Evolutionary conservation across 1,140 invertebrate species (phyloP).

Genomic region (Drosophila lowei): DNA sequence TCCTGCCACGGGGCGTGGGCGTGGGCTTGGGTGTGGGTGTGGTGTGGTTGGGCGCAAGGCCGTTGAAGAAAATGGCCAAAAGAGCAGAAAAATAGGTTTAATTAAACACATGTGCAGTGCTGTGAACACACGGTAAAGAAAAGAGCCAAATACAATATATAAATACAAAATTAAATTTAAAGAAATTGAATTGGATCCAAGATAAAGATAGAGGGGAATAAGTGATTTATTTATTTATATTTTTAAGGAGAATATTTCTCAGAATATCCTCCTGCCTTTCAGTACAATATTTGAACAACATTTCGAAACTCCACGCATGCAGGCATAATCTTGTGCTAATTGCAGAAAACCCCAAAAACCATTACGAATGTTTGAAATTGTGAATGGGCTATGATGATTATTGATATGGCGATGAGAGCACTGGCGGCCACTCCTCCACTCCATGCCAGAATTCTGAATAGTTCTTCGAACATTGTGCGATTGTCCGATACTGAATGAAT

Average conservation of each 20-base stretch:
- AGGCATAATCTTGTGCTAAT: too few species aligned
- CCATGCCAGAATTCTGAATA: conserved; percentile 7
- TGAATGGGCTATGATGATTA: too few species aligned
- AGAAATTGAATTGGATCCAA: neutral
- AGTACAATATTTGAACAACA: too few species aligned
- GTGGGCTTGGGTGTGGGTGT: neutral
- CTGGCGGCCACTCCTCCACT: too few species aligned
- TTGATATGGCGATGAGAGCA: too few species aligned
- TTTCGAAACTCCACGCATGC: too few species aligned
- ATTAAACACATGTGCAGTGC: conserved; percentile 27
- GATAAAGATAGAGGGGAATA: too few species aligned
- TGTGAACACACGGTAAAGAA: neutral
- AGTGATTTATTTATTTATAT: too few species aligned
- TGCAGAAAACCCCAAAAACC: too few species aligned
- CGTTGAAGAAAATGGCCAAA: conserved; percentile 18
- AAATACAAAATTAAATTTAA: conserved; percentile 8
- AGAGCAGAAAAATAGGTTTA: conserved; percentile 42
- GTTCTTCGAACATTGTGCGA: conserved; percentile 12
- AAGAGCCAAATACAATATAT: neutral
- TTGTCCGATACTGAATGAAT: conserved; percentile 40
- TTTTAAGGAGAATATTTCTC: too few species aligned
- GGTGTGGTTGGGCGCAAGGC: neutral
- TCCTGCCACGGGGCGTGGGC: neutral
- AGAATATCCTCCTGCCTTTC: too few species aligned
- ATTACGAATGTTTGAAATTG: too few species aligned